Base-by-base conservation (phyloP, 2,888 invertebrate genomes). In the Lepidonotus clava region DNA sequence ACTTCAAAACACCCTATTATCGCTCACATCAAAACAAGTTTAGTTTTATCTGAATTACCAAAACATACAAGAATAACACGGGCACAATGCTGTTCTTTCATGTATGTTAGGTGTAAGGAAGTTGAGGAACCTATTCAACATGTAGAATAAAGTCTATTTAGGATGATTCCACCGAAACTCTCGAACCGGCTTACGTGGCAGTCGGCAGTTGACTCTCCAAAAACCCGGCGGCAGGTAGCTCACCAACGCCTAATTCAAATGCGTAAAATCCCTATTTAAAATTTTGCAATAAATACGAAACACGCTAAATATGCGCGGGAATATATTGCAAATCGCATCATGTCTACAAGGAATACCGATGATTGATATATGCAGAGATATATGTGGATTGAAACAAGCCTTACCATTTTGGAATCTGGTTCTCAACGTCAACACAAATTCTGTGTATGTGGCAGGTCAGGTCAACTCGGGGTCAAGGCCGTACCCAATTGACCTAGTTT, bases 131-230 rank as follows among this genome's bases (percentile, higher is more conserved):
- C n/a, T n/a, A n/a, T n/a, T n/a, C n/a, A n/a, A n/a, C n/a, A 61
- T 53, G 53, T 53, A 53, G n/a, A 53, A 53, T n/a, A 8, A 18
- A 46, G 46, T 11, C 46, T 6, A 18, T 46, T 46, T 18, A 46
- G 46, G 18, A 46, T 46, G 18, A 11, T 11, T 46, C 6, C 18
- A 46, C 46, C 6, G 6, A 46, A 46, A 11, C 6, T 11, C 46
- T 46, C 46, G 53, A 28, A 38, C 76, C 76, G 76, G 76, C 76
- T 76, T 76, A 76, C 76, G 76, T 76, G 76, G 76, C 76, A 76
- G 21, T 28, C 40, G 24, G 61, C 24, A 4, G 24, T 28, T 61
- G 61, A 28, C 61, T 18, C 61, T 46, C 18, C 18, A 11, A n/a
- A 8, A 56, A n/a, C n/a, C 56, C 61, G 61, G 28, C 18, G 46